Evolutionary conservation across 1,140 invertebrate genomes (phyloP).

Genomic region (Lucilia sericata): DNA sequence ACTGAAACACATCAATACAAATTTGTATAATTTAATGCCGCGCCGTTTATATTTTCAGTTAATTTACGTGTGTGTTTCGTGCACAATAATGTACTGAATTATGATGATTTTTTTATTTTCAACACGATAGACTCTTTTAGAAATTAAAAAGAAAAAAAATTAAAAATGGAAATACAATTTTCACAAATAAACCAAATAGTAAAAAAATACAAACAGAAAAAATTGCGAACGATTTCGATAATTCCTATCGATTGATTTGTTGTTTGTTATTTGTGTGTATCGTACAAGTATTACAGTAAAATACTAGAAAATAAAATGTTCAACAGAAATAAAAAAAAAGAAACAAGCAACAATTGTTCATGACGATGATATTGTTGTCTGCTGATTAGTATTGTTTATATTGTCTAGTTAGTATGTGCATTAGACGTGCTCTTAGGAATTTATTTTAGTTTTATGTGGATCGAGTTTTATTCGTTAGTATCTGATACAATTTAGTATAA

Average conservation of each 20-base stretch:
- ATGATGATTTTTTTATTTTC: conserved; percentile 38
- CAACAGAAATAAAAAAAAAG: neutral
- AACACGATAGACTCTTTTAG: conserved; percentile 25
- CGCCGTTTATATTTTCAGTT: conserved; percentile 31
- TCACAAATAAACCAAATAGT: conserved; percentile 32
- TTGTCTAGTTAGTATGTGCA: neutral
- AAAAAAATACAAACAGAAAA: conserved; percentile 36
- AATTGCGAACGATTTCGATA: conserved; percentile 54
- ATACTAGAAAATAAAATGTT: neutral
- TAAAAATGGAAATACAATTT: conserved; percentile 22
- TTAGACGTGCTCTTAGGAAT: too few relatives aligned
- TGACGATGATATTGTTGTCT: neutral
- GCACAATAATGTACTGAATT: conserved; percentile 38
- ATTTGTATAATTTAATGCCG: conserved; percentile 33
- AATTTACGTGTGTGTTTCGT: conserved; percentile 35
- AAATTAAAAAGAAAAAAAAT: conserved; percentile 17
- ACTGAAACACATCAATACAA: neutral
- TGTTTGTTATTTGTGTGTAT: neutral
- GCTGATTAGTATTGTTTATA: neutral
- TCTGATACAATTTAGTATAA: too few relatives aligned
- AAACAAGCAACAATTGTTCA: conserved; percentile 5
- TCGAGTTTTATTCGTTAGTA: too few relatives aligned
- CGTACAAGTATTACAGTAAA: neutral
- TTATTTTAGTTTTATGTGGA: too few relatives aligned
- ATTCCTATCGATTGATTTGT: conserved; percentile 61